Conservation (phyloP, 2,113 vertebrate genomes). For the Hypanus sabinus region DNA sequence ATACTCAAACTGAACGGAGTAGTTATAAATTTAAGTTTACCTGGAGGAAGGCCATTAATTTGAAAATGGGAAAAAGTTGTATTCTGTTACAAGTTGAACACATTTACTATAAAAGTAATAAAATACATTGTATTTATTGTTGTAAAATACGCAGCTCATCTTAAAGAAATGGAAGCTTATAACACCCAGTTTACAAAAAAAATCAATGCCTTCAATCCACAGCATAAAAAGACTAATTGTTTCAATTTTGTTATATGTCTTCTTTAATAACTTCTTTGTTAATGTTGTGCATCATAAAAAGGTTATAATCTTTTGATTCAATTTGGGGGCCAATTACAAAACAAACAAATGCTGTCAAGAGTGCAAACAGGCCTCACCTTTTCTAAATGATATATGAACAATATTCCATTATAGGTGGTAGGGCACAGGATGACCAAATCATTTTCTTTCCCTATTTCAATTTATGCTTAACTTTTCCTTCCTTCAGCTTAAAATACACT, state of each 20-base stretch:
- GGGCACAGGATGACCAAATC: not conserved
- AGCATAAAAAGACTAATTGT: not conserved
- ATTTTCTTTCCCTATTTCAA: not conserved
- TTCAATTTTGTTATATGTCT: not conserved
- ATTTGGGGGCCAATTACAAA: not conserved
- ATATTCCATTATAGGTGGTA: not conserved
- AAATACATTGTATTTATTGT: not conserved
- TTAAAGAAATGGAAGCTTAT: not conserved
- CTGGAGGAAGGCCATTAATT: not conserved
- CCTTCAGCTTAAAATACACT: not conserved
- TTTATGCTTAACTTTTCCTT: not conserved
- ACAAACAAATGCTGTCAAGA: not conserved
- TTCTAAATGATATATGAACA: conserved; percentile 5
- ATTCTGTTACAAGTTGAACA: not conserved
- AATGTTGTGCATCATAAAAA: not conserved
- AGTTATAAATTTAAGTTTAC: not conserved
- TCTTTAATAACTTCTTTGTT: not conserved
- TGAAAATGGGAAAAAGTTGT: not conserved
- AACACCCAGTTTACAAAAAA: not conserved
- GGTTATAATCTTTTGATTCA: not conserved
- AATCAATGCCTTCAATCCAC: no score
- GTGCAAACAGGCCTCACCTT: not conserved
- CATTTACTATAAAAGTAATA: not conserved
- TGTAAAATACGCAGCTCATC: not conserved
- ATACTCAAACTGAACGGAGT: not conserved